Evolutionary conservation across 2,888 invertebrate genomes (phyloP).

Genomic region (Hypena proboscidalis): DNA sequence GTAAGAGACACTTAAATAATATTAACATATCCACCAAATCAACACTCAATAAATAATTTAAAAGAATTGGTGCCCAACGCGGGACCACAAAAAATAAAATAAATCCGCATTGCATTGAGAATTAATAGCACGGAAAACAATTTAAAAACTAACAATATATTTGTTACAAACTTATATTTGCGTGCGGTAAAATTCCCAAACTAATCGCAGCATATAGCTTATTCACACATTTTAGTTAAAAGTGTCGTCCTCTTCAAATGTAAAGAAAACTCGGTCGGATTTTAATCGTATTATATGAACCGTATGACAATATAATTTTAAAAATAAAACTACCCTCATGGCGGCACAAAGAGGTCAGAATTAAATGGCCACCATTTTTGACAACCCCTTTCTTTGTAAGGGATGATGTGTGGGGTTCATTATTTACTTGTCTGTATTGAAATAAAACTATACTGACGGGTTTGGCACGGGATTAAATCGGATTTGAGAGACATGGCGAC

Average conservation of each 20-base stretch:
- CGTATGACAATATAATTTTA: conserved; percentile 25
- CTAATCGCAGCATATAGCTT: too few relatives aligned
- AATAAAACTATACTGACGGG: background rate
- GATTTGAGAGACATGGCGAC: too few relatives aligned
- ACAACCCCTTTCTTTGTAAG: conserved; percentile 23
- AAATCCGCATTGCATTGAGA: conserved; percentile 29
- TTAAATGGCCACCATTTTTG: conserved; percentile 37
- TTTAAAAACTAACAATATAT: conserved; percentile 29
- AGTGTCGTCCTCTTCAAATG: too few relatives aligned
- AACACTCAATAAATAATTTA: conserved; percentile 1
- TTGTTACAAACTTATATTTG: too few relatives aligned
- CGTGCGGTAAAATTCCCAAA: too few relatives aligned
- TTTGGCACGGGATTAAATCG: too few relatives aligned
- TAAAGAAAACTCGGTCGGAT: too few relatives aligned
- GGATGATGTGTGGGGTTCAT: background rate
- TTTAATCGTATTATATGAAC: conserved; percentile 34
- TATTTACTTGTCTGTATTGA: background rate
- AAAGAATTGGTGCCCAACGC: conserved; percentile 42
- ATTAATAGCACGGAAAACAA: conserved; percentile 54
- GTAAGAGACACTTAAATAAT: too few relatives aligned
- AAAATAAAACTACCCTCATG: conserved; percentile 32
- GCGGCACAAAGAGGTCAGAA: conserved; percentile 35
- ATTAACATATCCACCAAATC: too few relatives aligned
- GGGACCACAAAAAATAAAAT: conserved; percentile 31
- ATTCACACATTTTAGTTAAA: too few relatives aligned